phyloP scores from a whole-genome alignment of 1,140 invertebrate species.

The Drosophila equinoxialis region DNA sequence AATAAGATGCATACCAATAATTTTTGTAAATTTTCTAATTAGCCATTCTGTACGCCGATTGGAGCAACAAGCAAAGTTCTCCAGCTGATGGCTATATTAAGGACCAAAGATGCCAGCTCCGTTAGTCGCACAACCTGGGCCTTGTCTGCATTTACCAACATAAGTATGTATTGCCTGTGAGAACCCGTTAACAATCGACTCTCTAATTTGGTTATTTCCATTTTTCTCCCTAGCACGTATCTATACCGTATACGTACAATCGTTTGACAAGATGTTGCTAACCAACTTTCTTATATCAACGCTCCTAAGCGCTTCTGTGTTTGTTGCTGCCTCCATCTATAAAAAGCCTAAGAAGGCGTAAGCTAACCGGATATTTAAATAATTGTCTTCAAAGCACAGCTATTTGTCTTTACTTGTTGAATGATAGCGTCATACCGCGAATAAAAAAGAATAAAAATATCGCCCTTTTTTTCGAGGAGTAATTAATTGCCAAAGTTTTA shows the following conservation, averaged over 20 bases:
- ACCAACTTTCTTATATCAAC: constrained; percentile 87
- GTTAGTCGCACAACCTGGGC: constrained; percentile 88
- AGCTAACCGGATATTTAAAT: background rate
- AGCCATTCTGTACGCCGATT: constrained; percentile 89
- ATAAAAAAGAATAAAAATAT: background rate
- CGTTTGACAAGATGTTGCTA: constrained; percentile 86
- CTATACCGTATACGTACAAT: constrained; percentile 87
- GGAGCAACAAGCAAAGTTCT: constrained; percentile 88
- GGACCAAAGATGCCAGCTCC: constrained; percentile 86
- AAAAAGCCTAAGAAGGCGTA: constrained; percentile 69
- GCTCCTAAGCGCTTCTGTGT: constrained; percentile 85
- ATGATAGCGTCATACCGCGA: background rate
- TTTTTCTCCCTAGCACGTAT: constrained; percentile 85
- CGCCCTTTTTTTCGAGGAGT: background rate
- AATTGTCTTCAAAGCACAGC: background rate
- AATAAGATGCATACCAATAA: background rate
- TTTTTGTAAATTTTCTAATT: constrained; percentile 26
- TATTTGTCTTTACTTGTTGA: background rate
- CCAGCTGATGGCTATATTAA: constrained; percentile 87
- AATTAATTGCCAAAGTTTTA: too few relatives aligned
- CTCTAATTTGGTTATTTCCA: constrained; percentile 7
- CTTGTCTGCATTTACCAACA: constrained; percentile 88
- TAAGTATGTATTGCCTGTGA: constrained; percentile 85
- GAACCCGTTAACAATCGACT: constrained; percentile 2
- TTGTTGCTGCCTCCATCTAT: constrained; percentile 85